These are phyloP conservation scores for Rhopalosiphum nymphaeae DNA, from an alignment of 2,888 invertebrate genomes.

Conservation along the genomic window DNA sequence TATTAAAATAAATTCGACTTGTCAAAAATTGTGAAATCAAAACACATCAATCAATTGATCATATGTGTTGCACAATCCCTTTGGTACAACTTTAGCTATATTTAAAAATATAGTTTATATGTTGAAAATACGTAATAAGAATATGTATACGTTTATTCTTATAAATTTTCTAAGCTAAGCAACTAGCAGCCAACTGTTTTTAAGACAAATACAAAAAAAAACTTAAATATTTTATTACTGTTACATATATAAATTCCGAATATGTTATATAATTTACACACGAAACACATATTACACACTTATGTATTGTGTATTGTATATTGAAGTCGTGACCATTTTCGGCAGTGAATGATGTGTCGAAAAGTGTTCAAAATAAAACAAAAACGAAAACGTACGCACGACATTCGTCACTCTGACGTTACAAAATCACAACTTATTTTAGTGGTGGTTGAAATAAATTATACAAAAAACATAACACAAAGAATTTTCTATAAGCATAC, in stretches of 20 bases:
- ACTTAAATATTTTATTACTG: neutral
- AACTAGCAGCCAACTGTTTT: neutral
- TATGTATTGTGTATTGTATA: neutral
- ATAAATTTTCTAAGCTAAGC: neutral
- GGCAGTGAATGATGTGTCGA: neutral
- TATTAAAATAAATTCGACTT: neutral
- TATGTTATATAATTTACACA: neutral
- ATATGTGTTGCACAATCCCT: neutral
- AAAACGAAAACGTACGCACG: neutral
- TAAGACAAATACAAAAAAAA: neutral
- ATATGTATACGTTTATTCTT: neutral
- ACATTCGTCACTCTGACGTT: neutral
- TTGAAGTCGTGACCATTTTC: neutral
- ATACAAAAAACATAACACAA: neutral
- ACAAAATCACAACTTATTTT: neutral
- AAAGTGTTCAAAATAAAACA: neutral
- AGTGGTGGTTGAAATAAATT: neutral
- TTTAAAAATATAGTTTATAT: neutral
- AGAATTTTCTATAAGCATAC: neutral
- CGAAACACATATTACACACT: neutral
- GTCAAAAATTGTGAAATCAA: neutral
- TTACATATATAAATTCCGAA: neutral
- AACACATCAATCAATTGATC: neutral
- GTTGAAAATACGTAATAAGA: neutral
- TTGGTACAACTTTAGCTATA: neutral